A percentile compares a stretch with the other conserved stretches of the same genome.
Conservation (phyloP, 2,113 vertebrate genomes). For the Ursus arctos region DNA sequence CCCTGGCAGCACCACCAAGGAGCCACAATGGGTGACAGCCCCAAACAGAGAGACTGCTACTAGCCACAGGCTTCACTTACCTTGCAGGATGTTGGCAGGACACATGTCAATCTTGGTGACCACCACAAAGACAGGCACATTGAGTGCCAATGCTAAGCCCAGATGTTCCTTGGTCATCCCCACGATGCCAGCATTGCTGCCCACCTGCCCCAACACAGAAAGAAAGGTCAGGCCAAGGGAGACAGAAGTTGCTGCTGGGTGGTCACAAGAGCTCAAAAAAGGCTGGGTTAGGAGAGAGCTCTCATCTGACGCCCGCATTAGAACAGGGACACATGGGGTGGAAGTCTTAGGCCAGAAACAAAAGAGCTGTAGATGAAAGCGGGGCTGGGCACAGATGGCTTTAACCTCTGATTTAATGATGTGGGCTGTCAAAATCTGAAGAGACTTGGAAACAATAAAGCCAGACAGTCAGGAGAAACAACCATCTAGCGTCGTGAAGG, state of each 20-base stretch:
- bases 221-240: constrained; percentile 23
- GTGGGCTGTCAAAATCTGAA: not conserved
- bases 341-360: not conserved
- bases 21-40: not conserved
- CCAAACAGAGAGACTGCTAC: too few relatives aligned
- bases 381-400: not conserved
- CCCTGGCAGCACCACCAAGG: not conserved
- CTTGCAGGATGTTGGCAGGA: constrained; percentile 98
- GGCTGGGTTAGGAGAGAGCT: too few relatives aligned
- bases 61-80: constrained; percentile 83
- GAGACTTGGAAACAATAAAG: not conserved
- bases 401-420: not conserved
- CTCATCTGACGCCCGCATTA: not conserved
- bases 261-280: not conserved
- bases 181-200: constrained; percentile 98
- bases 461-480: not conserved
- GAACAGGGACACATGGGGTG: not conserved
- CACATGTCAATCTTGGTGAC: constrained; percentile 99
- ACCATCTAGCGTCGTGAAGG: not conserved
- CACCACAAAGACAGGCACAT: constrained; percentile 98
- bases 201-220: constrained; percentile 91
- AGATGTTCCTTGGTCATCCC: constrained; percentile 99
- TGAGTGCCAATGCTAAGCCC: constrained; percentile 97
- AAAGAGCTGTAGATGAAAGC: not conserved
- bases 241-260: not conserved